Conservation (phyloP, 2,113 vertebrate genomes). For the Oncorhynchus masou region DNA sequence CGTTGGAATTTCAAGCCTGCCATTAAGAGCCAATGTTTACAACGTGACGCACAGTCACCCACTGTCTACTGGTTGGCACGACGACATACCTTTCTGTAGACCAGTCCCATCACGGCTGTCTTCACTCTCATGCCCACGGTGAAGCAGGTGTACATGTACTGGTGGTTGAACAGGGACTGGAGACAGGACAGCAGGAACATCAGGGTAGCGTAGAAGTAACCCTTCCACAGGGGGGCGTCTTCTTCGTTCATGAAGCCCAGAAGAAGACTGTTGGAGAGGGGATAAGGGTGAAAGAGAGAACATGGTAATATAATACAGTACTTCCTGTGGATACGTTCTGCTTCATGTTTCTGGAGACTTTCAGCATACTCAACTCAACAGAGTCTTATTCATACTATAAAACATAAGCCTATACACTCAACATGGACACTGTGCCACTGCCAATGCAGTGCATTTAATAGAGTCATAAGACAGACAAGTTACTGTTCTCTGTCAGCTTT, state of each 20-base stretch:
- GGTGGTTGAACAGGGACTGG: conserved; percentile 83
- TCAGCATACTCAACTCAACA: not conserved
- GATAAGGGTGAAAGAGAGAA: not conserved
- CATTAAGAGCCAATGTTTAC: not conserved
- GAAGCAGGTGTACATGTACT: conserved; percentile 80
- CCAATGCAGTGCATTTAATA: not conserved
- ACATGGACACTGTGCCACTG: not conserved
- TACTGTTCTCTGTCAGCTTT: conserved; percentile 26
- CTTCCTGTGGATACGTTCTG: not conserved
- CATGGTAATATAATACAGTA: not conserved
- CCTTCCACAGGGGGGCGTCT: conserved; percentile 75
- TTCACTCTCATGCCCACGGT: conserved; percentile 82
- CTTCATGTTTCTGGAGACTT: not conserved
- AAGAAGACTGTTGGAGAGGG: conserved; percentile 71
- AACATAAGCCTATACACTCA: not conserved
- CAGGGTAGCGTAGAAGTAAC: conserved; percentile 74
- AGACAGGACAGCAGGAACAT: conserved; percentile 81
- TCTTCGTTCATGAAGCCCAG: conserved; percentile 75
- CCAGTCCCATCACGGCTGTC: conserved; percentile 79
- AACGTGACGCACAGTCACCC: not conserved
- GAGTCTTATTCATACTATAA: not conserved
- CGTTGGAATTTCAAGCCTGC: not conserved
- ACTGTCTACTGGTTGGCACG: not conserved
- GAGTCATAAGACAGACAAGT: conserved; percentile 5
- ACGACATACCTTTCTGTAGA: conserved; percentile 83